Conservation (phyloP, 2,888 invertebrate genomes). For the Orgyia antiqua region DNA sequence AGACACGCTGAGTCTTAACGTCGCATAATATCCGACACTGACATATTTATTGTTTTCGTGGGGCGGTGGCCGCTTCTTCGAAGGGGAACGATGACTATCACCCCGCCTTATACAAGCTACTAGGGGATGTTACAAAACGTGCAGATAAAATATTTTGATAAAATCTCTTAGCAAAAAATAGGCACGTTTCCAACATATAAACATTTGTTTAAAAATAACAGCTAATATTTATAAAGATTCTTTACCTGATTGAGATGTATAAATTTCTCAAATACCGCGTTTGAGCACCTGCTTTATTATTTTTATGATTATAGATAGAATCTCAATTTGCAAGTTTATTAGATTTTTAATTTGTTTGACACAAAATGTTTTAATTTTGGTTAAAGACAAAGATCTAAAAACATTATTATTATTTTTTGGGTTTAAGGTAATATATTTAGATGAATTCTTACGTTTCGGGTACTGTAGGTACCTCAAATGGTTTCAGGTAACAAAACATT, state of each 20-base stretch:
- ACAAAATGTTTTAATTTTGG: constrained; percentile 5
- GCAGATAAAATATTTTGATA: constrained; percentile 35
- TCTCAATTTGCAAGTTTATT: not conserved
- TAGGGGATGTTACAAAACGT: constrained; percentile 29
- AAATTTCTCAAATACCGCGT: not conserved
- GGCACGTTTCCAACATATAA: too few relatives aligned
- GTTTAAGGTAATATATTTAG: too few relatives aligned
- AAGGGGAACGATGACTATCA: constrained; percentile 19
- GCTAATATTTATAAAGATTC: too few relatives aligned
- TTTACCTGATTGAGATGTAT: too few relatives aligned
- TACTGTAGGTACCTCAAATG: too few relatives aligned
- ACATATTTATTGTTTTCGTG: constrained; percentile 73
- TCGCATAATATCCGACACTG: constrained; percentile 70
- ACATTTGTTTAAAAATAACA: too few relatives aligned
- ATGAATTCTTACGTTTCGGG: too few relatives aligned
- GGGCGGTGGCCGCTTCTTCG: constrained; percentile 47
- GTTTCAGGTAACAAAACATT: too few relatives aligned
- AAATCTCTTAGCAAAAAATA: too few relatives aligned
- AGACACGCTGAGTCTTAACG: constrained; percentile 50
- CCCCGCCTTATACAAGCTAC: constrained; percentile 8
- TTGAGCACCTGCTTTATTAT: not conserved
- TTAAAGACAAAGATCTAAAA: constrained; percentile 11
- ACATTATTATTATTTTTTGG: not conserved
- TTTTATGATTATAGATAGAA: not conserved
- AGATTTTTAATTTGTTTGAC: too few relatives aligned